Evolutionary conservation across 2,113 vertebrate genomes (phyloP).

Genomic region (Laticauda laticaudata): DNA sequence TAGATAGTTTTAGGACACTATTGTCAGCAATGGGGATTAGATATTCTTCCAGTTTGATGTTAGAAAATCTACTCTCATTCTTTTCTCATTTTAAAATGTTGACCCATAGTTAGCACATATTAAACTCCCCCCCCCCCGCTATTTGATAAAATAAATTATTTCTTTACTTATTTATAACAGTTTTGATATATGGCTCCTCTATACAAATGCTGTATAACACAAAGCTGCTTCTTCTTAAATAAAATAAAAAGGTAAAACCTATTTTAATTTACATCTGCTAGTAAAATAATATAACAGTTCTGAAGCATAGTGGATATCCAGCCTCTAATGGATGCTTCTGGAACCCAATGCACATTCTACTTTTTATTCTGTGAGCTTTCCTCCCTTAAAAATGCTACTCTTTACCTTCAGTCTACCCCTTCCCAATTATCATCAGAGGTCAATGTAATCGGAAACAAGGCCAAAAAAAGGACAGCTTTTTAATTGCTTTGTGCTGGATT

Average conservation of each 20-base stretch:
- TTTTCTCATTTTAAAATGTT: not conserved
- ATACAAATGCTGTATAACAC: not conserved
- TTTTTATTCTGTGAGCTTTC: rapidly evolving
- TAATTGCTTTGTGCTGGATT: slow-evolving; percentile 43
- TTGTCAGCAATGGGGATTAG: not conserved
- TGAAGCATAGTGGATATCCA: slow-evolving; percentile 1
- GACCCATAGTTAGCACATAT: not conserved
- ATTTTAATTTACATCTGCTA: not conserved
- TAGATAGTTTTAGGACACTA: not conserved
- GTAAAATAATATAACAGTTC: not conserved
- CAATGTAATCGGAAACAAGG: slow-evolving; percentile 46
- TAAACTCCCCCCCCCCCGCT: not conserved
- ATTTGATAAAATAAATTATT: not conserved
- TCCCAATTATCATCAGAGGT: not conserved
- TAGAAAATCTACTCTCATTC: slow-evolving; percentile 2
- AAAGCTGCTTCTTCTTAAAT: not conserved
- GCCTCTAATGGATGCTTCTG: not conserved
- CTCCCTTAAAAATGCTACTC: not conserved
- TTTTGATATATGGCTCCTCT: rapidly evolving
- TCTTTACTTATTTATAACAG: not conserved
- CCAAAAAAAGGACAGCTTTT: slow-evolving; percentile 36
- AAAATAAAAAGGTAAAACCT: not conserved
- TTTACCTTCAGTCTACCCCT: slow-evolving; percentile 34
- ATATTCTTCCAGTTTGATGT: slow-evolving; percentile 34
- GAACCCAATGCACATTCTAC: rapidly evolving